These are phyloP conservation scores for Sciurus vulgaris DNA, from an alignment of 2,797 vertebrate species.

Conservation along the genomic window DNA sequence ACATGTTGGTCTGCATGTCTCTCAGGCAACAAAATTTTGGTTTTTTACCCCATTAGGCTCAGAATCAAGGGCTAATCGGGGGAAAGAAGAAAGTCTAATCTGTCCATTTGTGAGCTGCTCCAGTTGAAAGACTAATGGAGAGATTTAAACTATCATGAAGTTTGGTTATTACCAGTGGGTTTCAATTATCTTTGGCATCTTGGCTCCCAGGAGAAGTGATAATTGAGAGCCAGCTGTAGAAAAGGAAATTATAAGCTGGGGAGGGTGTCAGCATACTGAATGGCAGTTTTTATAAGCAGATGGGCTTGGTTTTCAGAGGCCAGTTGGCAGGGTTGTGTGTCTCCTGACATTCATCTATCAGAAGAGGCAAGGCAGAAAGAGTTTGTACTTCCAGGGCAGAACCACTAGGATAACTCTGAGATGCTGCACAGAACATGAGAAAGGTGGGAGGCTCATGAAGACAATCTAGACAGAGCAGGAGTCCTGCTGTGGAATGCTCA, in stretches of 20 bases:
- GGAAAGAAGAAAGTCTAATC: not conserved
- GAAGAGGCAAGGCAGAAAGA: not conserved
- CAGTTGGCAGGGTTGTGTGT: conserved; percentile 14
- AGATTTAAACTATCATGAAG: conserved; percentile 23
- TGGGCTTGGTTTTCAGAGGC: conserved; percentile 64
- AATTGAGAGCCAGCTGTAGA: conserved; percentile 61
- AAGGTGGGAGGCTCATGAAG: not conserved
- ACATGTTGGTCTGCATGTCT: not conserved
- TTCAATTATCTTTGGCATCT: conserved; percentile 64
- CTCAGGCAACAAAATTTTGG: conserved; percentile 51
- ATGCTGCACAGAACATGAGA: not conserved
- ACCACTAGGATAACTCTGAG: not conserved
- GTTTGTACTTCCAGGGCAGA: not conserved
- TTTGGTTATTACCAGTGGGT: conserved; percentile 15
- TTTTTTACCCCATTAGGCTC: not conserved
- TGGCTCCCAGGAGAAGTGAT: conserved; percentile 29
- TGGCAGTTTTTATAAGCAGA: conserved; percentile 51
- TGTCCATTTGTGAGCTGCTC: conserved; percentile 46
- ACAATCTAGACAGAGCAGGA: not conserved
- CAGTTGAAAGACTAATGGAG: not conserved
- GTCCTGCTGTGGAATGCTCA: not conserved
- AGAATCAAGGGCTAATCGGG: not conserved
- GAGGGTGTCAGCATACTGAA: not conserved
- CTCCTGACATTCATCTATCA: conserved; percentile 44
- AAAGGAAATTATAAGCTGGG: conserved; percentile 17